Evolutionary conservation across 2,113 vertebrate species (phyloP).

Genomic region (Propithecus coquereli): DNA sequence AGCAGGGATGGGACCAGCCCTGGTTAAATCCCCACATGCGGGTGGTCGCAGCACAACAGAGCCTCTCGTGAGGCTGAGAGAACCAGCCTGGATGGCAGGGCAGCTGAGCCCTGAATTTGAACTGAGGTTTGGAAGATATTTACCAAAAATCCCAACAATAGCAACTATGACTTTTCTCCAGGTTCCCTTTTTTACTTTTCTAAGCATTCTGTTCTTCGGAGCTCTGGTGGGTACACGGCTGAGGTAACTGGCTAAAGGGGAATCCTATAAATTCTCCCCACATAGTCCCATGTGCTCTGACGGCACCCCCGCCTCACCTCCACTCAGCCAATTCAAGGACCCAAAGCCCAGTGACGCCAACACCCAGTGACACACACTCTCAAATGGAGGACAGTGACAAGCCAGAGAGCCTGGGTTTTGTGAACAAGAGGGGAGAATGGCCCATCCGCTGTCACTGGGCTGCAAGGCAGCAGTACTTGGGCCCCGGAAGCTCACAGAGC

Average conservation of each 20-base stretch:
- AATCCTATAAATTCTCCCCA: background rate
- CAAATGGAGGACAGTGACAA: no score
- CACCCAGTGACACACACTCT: background rate
- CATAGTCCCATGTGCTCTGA: accelerated
- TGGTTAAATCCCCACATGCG: background rate
- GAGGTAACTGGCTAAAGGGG: background rate
- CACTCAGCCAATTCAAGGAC: background rate
- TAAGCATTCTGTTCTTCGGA: background rate
- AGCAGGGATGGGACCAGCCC: background rate
- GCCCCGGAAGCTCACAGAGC: background rate
- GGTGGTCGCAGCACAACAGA: background rate
- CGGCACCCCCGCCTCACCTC: background rate
- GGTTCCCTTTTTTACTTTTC: background rate
- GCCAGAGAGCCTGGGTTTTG: background rate
- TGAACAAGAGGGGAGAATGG: background rate
- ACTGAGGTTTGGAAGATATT: background rate
- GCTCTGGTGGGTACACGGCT: background rate
- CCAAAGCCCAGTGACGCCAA: background rate
- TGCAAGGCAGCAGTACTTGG: background rate
- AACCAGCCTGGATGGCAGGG: background rate
- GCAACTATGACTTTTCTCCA: background rate
- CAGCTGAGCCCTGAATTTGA: background rate
- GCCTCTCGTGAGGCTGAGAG: accelerated
- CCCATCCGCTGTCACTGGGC: background rate
- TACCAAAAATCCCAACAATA: background rate